Percentiles rank a stretch among this genome's conserved stretches.
Evolutionary conservation across 2,888 invertebrate genomes (phyloP).

Genomic region (Yponomeuta sedellus): DNA sequence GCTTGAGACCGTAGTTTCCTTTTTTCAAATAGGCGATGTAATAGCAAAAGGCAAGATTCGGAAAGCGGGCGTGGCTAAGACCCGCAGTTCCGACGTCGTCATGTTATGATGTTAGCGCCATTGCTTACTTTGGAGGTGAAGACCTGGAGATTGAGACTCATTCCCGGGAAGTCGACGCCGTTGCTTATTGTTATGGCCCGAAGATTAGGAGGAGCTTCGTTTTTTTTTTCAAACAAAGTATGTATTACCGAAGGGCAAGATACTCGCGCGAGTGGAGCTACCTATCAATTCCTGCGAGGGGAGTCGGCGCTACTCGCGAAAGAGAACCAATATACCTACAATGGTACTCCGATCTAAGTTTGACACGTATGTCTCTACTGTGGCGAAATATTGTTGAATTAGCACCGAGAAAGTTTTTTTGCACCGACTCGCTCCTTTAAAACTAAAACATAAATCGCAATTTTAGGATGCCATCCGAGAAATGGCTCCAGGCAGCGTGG

Average conservation of each 20-base stretch:
- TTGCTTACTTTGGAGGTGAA: constrained; percentile 84
- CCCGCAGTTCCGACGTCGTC: constrained; percentile 69
- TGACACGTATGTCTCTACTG: too few relatives aligned
- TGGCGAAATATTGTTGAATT: too few relatives aligned
- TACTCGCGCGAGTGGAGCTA: constrained; percentile 75
- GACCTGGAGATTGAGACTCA: not conserved
- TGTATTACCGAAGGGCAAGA: constrained; percentile 69
- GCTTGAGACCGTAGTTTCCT: too few relatives aligned
- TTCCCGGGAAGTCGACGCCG: too few relatives aligned
- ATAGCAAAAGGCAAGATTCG: too few relatives aligned
- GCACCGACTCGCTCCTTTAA: not conserved
- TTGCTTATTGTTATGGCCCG: too few relatives aligned
- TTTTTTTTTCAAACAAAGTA: too few relatives aligned
- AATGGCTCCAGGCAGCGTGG: constrained; percentile 92
- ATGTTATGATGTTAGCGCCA: too few relatives aligned
- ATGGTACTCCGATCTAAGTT: too few relatives aligned
- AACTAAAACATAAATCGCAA: constrained; percentile 1
- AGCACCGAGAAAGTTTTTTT: not conserved
- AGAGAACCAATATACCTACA: constrained; percentile 76
- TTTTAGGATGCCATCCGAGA: constrained; percentile 82
- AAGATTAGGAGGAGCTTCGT: too few relatives aligned
- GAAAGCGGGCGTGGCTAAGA: too few relatives aligned
- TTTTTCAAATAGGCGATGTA: too few relatives aligned
- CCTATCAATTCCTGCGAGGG: constrained; percentile 88
- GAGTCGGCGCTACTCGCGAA: constrained; percentile 91